Conservation (phyloP, 2,113 vertebrate species). For the Toxostoma redivivum region DNA sequence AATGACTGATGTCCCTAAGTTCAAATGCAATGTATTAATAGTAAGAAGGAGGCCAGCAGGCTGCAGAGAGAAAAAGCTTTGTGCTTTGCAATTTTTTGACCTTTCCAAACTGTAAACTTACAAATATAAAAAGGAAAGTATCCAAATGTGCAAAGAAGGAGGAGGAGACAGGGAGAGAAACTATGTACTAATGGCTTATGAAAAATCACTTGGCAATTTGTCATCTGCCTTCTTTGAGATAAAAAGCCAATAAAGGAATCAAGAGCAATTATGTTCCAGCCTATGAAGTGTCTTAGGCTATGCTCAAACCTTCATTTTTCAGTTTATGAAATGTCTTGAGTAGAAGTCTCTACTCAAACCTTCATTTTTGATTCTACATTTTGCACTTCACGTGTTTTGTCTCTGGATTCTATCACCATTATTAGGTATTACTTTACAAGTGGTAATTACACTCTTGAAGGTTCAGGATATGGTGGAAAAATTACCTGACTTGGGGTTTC, state of each 20-base stretch:
- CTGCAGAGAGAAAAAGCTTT: neutral
- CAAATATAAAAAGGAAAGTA: neutral
- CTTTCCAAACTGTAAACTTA: neutral
- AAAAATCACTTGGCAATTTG: neutral
- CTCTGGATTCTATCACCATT: neutral
- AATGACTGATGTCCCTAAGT: neutral
- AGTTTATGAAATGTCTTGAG: neutral
- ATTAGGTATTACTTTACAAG: neutral
- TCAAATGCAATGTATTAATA: neutral
- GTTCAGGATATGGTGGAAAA: neutral
- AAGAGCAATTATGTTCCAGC: neutral
- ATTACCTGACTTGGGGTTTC: neutral
- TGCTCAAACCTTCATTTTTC: neutral
- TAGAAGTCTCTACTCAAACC: neutral
- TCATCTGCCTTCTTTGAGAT: constrained; percentile 21
- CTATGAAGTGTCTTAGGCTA: neutral
- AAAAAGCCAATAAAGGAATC: neutral
- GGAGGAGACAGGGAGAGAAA: neutral
- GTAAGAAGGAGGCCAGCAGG: neutral
- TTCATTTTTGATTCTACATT: neutral
- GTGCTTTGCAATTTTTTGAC: neutral
- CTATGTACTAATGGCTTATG: neutral
- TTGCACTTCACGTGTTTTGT: neutral
- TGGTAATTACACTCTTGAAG: neutral
- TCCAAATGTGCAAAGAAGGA: neutral